These are phyloP conservation scores for Pheosia gnoma DNA, from an alignment of 2,888 invertebrate species.

Conservation along the genomic window DNA sequence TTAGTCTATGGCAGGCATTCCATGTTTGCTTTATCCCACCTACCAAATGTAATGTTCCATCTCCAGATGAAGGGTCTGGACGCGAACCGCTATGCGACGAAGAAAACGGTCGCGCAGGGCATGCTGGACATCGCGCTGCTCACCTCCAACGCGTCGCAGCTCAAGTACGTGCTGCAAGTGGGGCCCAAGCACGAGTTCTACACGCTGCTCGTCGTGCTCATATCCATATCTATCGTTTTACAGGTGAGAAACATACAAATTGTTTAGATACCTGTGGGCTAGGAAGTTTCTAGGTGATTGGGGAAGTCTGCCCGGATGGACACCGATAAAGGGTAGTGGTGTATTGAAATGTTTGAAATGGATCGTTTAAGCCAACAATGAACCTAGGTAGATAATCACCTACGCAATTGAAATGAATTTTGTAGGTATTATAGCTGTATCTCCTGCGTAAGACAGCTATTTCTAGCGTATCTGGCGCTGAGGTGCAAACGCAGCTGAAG, in stretches of 20 bases:
- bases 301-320: too few relatives aligned
- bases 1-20: neutral
- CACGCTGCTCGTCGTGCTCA: slow-evolving; percentile 90
- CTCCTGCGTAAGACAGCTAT: too few relatives aligned
- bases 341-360: too few relatives aligned
- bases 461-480: too few relatives aligned
- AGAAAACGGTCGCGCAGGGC: slow-evolving; percentile 96
- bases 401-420: too few relatives aligned
- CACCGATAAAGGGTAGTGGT: too few relatives aligned
- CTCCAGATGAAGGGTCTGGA: slow-evolving; percentile 89
- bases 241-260: slow-evolving; percentile 85
- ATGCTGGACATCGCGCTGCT: slow-evolving; percentile 94
- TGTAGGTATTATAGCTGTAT: too few relatives aligned
- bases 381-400: too few relatives aligned
- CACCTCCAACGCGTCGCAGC: slow-evolving; percentile 94
- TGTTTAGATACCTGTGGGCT: neutral
- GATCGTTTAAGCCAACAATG: too few relatives aligned
- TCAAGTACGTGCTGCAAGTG: slow-evolving; percentile 93
- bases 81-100: slow-evolving; percentile 95
- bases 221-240: slow-evolving; percentile 91
- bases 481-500: too few relatives aligned
- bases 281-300: neutral
- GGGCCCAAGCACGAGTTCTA: slow-evolving; percentile 95
- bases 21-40: too few relatives aligned
- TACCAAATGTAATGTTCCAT: neutral